Evolutionary conservation across 2,888 invertebrate species (phyloP).

Genomic region (Drosophila fungiperda): DNA sequence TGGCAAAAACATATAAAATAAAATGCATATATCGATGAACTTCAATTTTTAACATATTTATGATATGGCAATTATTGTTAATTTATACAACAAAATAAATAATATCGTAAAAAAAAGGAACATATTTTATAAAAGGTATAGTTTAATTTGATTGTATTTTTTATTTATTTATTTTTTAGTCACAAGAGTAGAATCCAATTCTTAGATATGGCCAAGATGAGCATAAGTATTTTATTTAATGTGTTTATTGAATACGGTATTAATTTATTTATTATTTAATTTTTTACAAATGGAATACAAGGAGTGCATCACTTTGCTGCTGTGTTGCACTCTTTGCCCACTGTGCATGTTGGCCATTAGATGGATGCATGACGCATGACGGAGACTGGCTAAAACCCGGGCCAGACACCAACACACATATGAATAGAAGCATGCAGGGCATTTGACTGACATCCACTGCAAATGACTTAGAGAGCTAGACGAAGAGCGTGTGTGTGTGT

Average conservation of each 20-base stretch:
- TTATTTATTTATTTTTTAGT: not conserved
- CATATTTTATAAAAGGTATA: too few species aligned
- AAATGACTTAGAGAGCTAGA: slow-evolving; percentile 51
- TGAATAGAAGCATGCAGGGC: slow-evolving; percentile 42
- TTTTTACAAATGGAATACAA: not conserved
- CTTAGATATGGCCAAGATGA: too few species aligned
- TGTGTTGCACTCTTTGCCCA: slow-evolving; percentile 13
- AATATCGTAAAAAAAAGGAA: not conserved
- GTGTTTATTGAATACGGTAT: not conserved
- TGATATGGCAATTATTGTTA: too few species aligned
- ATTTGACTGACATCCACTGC: slow-evolving; percentile 64
- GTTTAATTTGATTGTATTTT: not conserved
- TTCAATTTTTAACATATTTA: not conserved
- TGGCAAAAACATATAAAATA: not conserved
- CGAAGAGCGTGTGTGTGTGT: slow-evolving; percentile 27
- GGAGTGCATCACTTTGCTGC: not conserved
- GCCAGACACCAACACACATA: slow-evolving; percentile 56
- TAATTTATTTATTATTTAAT: not conserved
- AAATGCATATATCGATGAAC: not conserved
- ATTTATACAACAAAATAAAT: not conserved
- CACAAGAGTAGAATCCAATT: not conserved
- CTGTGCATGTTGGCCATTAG: slow-evolving; percentile 62
- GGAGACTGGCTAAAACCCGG: slow-evolving; percentile 57
- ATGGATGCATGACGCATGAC: slow-evolving; percentile 76
- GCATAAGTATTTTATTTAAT: not conserved